Evolutionary conservation across 2,888 invertebrate species (phyloP).

Genomic region (Azorinus chamasolen): DNA sequence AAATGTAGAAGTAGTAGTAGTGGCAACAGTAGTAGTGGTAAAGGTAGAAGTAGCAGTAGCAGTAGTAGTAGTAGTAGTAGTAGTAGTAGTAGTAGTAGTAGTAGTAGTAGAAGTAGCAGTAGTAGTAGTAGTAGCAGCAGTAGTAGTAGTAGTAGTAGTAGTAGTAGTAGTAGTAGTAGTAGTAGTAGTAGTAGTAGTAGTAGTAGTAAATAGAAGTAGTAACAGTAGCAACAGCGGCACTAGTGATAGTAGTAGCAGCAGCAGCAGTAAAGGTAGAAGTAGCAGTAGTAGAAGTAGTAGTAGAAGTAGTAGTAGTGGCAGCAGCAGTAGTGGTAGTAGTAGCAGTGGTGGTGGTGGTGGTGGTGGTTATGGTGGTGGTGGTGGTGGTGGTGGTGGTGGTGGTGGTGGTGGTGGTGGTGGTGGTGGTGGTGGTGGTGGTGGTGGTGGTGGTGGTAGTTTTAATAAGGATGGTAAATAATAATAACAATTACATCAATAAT

Average conservation of each 20-base stretch:
- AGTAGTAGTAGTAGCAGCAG: slow-evolving; percentile 2
- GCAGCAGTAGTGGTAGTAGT: not conserved
- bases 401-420: slow-evolving; percentile 4
- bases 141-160: slow-evolving; percentile 6
- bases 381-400: slow-evolving; percentile 5
- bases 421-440: slow-evolving; percentile 1
- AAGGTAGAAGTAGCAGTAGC: too few species aligned
- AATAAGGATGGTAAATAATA: slow-evolving; percentile 7
- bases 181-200: slow-evolving; percentile 7
- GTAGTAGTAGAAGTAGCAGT: slow-evolving; percentile 14
- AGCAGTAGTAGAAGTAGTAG: slow-evolving; percentile 1
- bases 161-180: slow-evolving; percentile 12
- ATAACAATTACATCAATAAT: too few species aligned
- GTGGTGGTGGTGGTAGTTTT: not conserved
- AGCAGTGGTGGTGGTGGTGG: slow-evolving; percentile 9
- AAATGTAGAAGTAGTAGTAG: too few species aligned
- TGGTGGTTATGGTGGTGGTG: too few species aligned
- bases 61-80: too few species aligned
- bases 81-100: slow-evolving; percentile 5
- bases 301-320: slow-evolving; percentile 2
- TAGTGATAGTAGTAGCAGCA: too few species aligned
- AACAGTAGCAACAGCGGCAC: not conserved
- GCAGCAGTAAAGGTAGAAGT: too few species aligned
- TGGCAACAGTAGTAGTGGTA: too few species aligned
- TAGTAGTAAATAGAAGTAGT: too few species aligned